A percentile compares a stretch with the other conserved stretches of the same genome.
Conservation (phyloP, 2,888 invertebrate genomes). For the Synanthedon formicaeformis region DNA sequence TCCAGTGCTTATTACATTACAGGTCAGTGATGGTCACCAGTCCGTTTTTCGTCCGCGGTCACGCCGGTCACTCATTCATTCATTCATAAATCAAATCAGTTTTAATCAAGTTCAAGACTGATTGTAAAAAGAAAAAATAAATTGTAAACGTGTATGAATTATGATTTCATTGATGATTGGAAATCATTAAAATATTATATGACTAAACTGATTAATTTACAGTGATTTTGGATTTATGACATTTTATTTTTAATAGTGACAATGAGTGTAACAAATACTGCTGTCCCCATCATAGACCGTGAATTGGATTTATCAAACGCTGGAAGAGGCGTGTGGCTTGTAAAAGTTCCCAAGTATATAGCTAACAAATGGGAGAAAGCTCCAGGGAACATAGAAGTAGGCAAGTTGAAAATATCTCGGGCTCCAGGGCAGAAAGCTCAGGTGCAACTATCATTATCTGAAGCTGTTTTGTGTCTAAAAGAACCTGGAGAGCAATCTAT, state of each 20-base stretch:
- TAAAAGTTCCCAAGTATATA: conserved; percentile 96
- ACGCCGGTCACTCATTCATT: too few relatives aligned
- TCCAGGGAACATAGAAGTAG: conserved; percentile 92
- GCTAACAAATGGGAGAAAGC: conserved; percentile 95
- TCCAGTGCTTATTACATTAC: too few relatives aligned
- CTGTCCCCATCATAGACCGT: conserved; percentile 74
- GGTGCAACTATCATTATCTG: conserved; percentile 87
- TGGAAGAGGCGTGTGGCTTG: conserved; percentile 94
- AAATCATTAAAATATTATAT: too few relatives aligned
- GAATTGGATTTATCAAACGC: conserved; percentile 91
- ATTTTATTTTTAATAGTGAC: background rate
- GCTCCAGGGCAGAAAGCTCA: conserved; percentile 85
- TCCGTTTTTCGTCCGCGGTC: too few relatives aligned
- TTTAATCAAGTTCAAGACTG: too few relatives aligned
- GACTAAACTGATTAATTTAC: too few relatives aligned
- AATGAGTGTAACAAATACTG: conserved; percentile 33
- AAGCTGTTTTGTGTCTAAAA: conserved; percentile 81
- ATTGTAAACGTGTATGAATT: too few relatives aligned
- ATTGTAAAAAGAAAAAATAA: too few relatives aligned
- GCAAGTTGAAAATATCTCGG: conserved; percentile 89
- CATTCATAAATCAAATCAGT: too few relatives aligned
- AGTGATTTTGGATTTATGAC: background rate
- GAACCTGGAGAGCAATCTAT: conserved; percentile 84
- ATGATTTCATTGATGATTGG: too few relatives aligned
- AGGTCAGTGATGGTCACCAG: too few relatives aligned